Conservation (phyloP, 2,113 vertebrate species). For the Sula dactylatra region DNA sequence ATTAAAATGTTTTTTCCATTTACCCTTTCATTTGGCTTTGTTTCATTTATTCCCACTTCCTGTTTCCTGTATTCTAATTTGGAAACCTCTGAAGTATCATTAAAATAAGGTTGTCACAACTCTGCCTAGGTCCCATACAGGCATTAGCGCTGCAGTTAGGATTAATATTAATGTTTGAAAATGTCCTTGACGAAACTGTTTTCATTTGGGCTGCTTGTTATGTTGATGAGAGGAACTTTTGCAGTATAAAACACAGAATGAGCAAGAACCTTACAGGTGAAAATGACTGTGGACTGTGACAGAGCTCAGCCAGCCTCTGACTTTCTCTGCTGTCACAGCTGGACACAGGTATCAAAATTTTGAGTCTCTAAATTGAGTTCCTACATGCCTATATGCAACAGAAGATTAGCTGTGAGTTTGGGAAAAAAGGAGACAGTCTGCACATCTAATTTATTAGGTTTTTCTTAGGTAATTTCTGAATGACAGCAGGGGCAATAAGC, state of each 20-base stretch:
- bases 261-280: neutral
- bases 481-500: neutral
- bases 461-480: slow-evolving; percentile 13
- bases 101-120: neutral
- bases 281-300: neutral
- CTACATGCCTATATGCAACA: neutral
- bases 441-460: neutral
- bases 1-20: slow-evolving; percentile 8
- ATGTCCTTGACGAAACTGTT: neutral
- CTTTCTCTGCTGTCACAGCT: neutral
- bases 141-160: neutral
- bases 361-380: neutral
- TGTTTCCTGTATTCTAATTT: slow-evolving; percentile 33
- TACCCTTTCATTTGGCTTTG: slow-evolving; percentile 11
- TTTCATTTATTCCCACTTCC: slow-evolving; percentile 10
- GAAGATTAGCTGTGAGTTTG: neutral
- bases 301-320: neutral
- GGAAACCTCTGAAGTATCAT: slow-evolving; percentile 30
- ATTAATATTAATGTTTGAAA: neutral
- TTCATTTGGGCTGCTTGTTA: neutral
- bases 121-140: neutral
- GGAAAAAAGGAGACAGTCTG: neutral
- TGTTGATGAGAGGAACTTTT: neutral
- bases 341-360: neutral
- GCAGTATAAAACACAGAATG: neutral